Evolutionary conservation across 2,113 vertebrate genomes (phyloP).

Genomic region (Cavia porcellus): DNA sequence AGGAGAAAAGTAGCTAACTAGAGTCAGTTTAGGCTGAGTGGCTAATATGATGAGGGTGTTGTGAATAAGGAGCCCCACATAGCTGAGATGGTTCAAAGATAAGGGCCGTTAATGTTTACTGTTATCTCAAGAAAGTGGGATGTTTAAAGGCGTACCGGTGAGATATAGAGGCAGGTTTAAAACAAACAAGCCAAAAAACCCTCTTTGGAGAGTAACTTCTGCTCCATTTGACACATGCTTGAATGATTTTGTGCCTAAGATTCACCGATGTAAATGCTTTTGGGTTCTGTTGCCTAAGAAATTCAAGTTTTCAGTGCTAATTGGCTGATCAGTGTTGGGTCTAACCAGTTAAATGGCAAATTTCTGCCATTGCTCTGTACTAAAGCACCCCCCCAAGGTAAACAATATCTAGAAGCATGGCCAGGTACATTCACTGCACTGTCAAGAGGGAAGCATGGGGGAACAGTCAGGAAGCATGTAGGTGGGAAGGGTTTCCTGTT

Average conservation of each 20-base stretch:
- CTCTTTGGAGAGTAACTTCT: not conserved
- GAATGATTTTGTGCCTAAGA: constrained; percentile 34
- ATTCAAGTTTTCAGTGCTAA: constrained; percentile 44
- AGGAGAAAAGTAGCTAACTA: not conserved
- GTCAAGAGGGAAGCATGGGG: not conserved
- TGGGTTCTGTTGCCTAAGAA: constrained; percentile 40
- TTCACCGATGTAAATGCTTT: constrained; percentile 51
- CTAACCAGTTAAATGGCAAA: constrained; percentile 21
- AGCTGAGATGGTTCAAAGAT: not conserved
- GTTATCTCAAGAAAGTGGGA: not conserved
- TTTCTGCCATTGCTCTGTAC: not conserved
- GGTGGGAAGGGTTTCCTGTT: constrained; percentile 84
- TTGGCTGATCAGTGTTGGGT: constrained; percentile 36
- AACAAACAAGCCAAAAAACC: not conserved
- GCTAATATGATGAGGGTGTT: not conserved
- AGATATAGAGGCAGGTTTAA: constrained; percentile 7
- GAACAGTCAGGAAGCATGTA: constrained; percentile 79
- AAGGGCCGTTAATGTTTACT: not conserved
- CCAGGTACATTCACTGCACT: constrained; percentile 75
- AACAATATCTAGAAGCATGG: constrained; percentile 63
- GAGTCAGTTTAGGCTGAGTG: not conserved
- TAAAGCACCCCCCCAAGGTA: constrained; percentile 40
- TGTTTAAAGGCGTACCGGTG: constrained; percentile 30
- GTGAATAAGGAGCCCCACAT: not conserved
- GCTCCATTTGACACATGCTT: constrained; percentile 7